phyloP scores from a whole-genome alignment of 2,113 vertebrate species.

The Oryzias javanicus region DNA sequence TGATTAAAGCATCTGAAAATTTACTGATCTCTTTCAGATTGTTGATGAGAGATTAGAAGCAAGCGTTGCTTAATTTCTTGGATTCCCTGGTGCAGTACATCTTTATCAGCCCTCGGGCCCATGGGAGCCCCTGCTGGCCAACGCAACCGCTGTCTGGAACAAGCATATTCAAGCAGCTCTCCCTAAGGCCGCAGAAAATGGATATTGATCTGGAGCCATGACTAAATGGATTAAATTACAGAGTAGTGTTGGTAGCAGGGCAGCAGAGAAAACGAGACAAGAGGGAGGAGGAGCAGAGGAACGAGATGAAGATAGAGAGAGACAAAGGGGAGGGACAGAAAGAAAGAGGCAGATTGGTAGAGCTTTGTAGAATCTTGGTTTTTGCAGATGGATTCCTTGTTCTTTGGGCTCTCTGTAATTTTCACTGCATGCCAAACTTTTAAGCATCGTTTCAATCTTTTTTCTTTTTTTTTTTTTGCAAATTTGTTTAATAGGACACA shows the following conservation, averaged over 20 bases:
- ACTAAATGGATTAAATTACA: slow-evolving; percentile 75
- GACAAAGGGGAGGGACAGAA: slow-evolving; percentile 33
- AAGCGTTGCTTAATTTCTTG: slow-evolving; percentile 41
- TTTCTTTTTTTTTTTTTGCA: slow-evolving; percentile 30
- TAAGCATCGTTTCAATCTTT: slow-evolving; percentile 31
- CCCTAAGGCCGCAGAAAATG: slow-evolving; percentile 63
- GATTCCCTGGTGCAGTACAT: slow-evolving; percentile 45
- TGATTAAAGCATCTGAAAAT: no score
- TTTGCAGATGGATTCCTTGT: slow-evolving; percentile 28
- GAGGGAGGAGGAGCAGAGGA: slow-evolving; percentile 20
- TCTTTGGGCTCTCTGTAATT: slow-evolving; percentile 19
- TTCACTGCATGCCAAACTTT: slow-evolving; percentile 24
- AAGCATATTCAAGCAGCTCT: slow-evolving; percentile 49
- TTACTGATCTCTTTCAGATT: no score
- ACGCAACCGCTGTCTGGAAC: slow-evolving; percentile 47
- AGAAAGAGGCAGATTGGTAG: slow-evolving; percentile 13
- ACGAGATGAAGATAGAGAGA: slow-evolving; percentile 18
- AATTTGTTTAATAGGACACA: slow-evolving; percentile 49
- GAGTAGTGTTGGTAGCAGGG: slow-evolving; percentile 54
- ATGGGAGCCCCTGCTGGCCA: slow-evolving; percentile 57
- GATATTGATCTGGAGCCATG: slow-evolving; percentile 73
- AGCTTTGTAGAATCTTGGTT: slow-evolving; percentile 33
- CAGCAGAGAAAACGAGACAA: slow-evolving; percentile 30
- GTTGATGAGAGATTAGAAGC: slow-evolving; percentile 18
- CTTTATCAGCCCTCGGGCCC: slow-evolving; percentile 44